These are phyloP conservation scores for Pachydiplax longipennis DNA, from an alignment of 2,888 invertebrate species.

Conservation along the genomic window DNA sequence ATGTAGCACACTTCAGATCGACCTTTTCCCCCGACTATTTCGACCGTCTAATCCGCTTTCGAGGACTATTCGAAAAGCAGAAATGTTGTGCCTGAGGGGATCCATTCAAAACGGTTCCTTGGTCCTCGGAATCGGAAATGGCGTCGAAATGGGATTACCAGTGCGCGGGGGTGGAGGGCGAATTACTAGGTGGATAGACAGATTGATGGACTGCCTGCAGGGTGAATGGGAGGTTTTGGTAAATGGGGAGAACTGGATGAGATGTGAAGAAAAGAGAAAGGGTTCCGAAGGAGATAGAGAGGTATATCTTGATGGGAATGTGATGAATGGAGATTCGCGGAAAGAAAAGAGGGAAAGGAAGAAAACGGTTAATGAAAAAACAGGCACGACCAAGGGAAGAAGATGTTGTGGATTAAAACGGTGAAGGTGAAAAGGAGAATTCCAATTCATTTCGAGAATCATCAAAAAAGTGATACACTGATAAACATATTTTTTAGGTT, in stretches of 20 bases:
- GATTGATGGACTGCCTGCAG: background rate
- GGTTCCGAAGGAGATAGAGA: background rate
- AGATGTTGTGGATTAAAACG: no score
- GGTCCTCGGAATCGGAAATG: background rate
- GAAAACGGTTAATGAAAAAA: background rate
- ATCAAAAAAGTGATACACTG: no score
- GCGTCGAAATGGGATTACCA: background rate
- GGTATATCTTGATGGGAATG: no score
- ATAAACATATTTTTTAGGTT: no score
- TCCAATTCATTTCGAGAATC: no score
- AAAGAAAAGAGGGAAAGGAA: background rate
- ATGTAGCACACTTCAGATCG: no score
- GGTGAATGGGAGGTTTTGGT: background rate
- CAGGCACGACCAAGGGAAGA: background rate
- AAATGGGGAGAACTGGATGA: background rate
- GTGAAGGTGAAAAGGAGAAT: no score
- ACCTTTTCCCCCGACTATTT: background rate
- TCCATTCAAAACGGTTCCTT: background rate
- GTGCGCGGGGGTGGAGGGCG: background rate
- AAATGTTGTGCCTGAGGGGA: background rate
- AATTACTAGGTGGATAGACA: background rate
- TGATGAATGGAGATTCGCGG: background rate
- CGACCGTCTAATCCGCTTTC: background rate
- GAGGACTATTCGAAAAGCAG: background rate
- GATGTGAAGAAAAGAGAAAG: background rate